These are phyloP conservation scores for Virgularia gustaviana DNA, from an alignment of 92 coral and sea anemone species.

Conservation along the genomic window DNA sequence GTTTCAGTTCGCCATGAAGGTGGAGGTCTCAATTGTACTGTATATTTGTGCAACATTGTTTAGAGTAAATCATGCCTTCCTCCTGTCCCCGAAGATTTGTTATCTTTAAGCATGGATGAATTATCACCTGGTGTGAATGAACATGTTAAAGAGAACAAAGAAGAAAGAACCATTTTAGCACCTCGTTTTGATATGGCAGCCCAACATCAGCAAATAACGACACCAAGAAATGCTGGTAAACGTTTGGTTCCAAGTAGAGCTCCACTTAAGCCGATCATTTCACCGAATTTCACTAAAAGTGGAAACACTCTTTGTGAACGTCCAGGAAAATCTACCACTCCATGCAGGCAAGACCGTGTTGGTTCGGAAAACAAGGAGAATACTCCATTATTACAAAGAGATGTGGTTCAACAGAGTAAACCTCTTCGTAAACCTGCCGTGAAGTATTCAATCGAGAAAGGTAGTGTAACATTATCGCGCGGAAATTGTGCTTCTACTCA, in stretches of 20 bases:
- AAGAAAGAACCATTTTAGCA: slow-evolving; percentile 14
- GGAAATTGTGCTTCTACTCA: too few species aligned
- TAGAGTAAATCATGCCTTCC: slow-evolving; percentile 55
- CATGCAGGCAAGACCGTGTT: not conserved
- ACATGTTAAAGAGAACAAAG: slow-evolving; percentile 21
- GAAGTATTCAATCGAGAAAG: too few species aligned
- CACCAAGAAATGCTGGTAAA: slow-evolving; percentile 15
- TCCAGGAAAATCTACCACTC: not conserved
- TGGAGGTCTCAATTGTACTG: not conserved
- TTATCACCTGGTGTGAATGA: slow-evolving; percentile 4
- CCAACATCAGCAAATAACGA: not conserved
- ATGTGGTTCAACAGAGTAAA: not conserved
- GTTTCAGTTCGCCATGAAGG: not conserved
- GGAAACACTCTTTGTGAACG: not conserved
- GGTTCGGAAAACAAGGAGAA: slow-evolving; percentile 13
- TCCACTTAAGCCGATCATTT: slow-evolving; percentile 20
- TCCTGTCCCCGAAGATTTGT: slow-evolving; percentile 67
- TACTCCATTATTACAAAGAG: slow-evolving; percentile 19
- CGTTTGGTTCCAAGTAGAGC: slow-evolving; percentile 18
- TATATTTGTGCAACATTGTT: not conserved
- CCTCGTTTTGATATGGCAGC: not conserved
- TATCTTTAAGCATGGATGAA: slow-evolving; percentile 82
- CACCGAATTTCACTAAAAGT: not conserved
- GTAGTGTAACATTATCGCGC: too few species aligned
- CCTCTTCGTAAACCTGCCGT: not conserved